Conservation (phyloP, 1,140 invertebrate species). For the Pseudoatta argentina region DNA sequence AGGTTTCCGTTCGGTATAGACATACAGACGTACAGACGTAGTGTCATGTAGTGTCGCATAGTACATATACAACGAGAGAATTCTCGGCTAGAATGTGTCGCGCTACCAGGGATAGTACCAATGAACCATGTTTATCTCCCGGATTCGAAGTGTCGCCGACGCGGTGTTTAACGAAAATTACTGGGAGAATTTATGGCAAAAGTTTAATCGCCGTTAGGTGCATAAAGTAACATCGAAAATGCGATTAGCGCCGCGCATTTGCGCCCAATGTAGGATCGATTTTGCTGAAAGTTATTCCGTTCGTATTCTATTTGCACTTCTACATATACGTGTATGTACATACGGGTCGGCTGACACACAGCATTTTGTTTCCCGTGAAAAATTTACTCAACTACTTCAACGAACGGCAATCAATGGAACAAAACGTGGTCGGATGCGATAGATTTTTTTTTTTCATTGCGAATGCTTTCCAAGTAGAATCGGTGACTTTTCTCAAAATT, state of each 20-base stretch:
- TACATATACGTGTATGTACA: neutral
- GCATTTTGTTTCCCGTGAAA: constrained; percentile 41
- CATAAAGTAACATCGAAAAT: constrained; percentile 68
- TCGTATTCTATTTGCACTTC: constrained; percentile 25
- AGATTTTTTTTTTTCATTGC: constrained; percentile 9
- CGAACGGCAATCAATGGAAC: constrained; percentile 48
- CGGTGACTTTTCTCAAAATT: constrained; percentile 34
- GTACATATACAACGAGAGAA: neutral
- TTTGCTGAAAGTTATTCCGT: constrained; percentile 25
- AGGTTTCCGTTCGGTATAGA: neutral
- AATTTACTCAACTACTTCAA: constrained; percentile 31
- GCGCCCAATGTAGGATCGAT: constrained; percentile 15
- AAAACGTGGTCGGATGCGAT: constrained; percentile 16
- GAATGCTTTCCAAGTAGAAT: neutral
- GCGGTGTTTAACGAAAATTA: constrained; percentile 39
- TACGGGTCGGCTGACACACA: constrained; percentile 7
- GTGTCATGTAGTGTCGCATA: neutral
- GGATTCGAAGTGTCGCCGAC: constrained; percentile 29
- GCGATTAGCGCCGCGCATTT: constrained; percentile 65
- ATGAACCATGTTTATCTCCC: constrained; percentile 26
- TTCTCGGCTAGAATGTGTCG: neutral
- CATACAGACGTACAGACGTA: neutral
- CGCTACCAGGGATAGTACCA: neutral
- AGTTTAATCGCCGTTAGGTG: constrained; percentile 46
- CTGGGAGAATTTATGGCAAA: constrained; percentile 42